phyloP scores from a whole-genome alignment of 2,797 vertebrate species.

The Argentina silus region DNA sequence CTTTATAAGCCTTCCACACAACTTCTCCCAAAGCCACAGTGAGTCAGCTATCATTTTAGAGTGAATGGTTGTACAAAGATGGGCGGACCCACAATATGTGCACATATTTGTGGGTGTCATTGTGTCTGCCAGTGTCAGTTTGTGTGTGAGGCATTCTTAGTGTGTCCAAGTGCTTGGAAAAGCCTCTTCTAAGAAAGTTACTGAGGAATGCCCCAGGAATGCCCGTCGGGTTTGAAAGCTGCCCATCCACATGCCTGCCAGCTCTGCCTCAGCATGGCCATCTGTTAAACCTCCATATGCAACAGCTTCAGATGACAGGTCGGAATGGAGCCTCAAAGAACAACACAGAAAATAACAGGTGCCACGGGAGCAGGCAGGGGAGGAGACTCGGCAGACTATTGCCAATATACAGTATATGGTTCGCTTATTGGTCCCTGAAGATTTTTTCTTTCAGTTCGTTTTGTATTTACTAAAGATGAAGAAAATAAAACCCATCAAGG shows the following conservation, averaged over 20 bases:
- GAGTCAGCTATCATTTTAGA: neutral
- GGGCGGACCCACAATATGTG: neutral
- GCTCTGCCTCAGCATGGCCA: neutral
- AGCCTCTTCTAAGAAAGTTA: neutral
- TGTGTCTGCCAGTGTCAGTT: too few species aligned
- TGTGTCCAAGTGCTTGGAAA: neutral
- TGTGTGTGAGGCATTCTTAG: neutral
- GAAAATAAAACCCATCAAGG: conserved; percentile 14
- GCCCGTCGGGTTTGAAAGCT: conserved; percentile 13
- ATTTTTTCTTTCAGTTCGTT: conserved; percentile 15
- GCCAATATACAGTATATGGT: conserved; percentile 4
- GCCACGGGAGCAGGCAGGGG: conserved; percentile 33
- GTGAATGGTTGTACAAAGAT: neutral
- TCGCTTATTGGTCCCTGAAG: conserved; percentile 43
- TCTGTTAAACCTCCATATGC: conserved; percentile 29
- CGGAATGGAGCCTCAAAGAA: conserved; percentile 14
- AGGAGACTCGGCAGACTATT: conserved; percentile 7
- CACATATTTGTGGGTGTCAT: neutral
- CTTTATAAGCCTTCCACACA: neutral
- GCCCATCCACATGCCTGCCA: conserved; percentile 4
- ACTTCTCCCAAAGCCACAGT: neutral
- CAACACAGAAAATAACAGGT: conserved; percentile 47
- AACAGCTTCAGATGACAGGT: conserved; percentile 53
- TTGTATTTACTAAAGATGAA: conserved; percentile 22
- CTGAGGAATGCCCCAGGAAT: conserved; percentile 8